phyloP scores from a whole-genome alignment of 2,888 invertebrate genomes.

The Thecophora atra region DNA sequence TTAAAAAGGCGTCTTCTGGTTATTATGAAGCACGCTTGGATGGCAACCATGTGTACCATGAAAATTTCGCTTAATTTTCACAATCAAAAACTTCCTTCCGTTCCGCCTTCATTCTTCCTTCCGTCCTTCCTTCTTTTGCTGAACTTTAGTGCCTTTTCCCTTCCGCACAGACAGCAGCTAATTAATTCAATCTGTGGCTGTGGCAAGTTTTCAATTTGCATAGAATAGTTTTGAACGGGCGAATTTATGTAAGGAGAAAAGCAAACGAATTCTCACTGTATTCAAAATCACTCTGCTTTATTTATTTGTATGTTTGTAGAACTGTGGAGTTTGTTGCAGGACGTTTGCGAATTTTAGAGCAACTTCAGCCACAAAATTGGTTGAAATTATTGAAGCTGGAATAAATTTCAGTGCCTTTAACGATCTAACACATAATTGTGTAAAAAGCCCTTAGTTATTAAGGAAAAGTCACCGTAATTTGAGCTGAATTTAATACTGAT shows the following conservation, averaged over 20 bases:
- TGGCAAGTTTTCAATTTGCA: constrained; percentile 29
- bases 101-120: not conserved
- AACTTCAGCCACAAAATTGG: not conserved
- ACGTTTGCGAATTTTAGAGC: not conserved
- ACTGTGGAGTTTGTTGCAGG: not conserved
- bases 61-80: constrained; percentile 12
- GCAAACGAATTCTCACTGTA: not conserved
- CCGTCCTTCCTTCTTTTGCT: not conserved
- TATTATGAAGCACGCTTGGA: not conserved
- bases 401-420: constrained; percentile 1
- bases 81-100: not conserved
- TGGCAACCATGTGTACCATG: not conserved
- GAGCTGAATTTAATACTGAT: too few relatives aligned
- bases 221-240: constrained; percentile 12
- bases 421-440: not conserved
- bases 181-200: constrained; percentile 21
- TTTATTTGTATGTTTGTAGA: not conserved
- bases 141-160: not conserved
- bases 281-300: not conserved
- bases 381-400: not conserved
- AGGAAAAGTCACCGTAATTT: too few relatives aligned
- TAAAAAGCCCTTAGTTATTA: too few relatives aligned
- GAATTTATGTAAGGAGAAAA: constrained; percentile 10
- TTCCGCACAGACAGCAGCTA: not conserved
- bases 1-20: not conserved